Conservation (phyloP, 2,797 vertebrate genomes). For the Cirrhinus mrigala region DNA sequence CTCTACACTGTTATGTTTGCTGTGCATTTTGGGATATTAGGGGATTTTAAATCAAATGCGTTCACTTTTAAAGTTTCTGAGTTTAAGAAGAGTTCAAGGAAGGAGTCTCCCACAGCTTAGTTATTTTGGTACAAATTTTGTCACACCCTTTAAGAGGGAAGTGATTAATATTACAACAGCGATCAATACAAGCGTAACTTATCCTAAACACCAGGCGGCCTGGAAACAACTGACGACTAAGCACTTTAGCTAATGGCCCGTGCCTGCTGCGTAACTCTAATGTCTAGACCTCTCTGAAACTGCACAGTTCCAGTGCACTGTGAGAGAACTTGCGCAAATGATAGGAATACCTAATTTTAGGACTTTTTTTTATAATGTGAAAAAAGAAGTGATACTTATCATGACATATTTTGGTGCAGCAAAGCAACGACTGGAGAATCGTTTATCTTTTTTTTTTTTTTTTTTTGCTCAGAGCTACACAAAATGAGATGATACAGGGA, state of each 20-base stretch:
- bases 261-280: conserved; percentile 31
- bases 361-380: neutral
- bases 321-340: neutral
- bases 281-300: conserved; percentile 31
- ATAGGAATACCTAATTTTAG: neutral
- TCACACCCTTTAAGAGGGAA: conserved; percentile 43
- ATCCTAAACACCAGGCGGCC: conserved; percentile 46
- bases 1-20: neutral
- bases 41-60: neutral
- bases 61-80: neutral
- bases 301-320: neutral
- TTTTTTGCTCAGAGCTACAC: neutral
- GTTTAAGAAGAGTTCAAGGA: conserved; percentile 19
- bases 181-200: conserved; percentile 51
- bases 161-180: conserved; percentile 42
- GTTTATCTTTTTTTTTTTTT: neutral
- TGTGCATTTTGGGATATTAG: neutral
- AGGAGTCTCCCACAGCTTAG: neutral
- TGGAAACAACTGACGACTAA: conserved; percentile 42
- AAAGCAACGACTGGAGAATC: neutral
- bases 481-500: neutral
- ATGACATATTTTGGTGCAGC: conserved; percentile 23
- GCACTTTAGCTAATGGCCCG: conserved; percentile 38
- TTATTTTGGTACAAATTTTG: conserved; percentile 26
- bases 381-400: conserved; percentile 17